Evolutionary conservation across 2,113 vertebrate genomes (phyloP), one percentile per base, ranked within the genome.

Genomic region (Cottus gobio): DNA sequence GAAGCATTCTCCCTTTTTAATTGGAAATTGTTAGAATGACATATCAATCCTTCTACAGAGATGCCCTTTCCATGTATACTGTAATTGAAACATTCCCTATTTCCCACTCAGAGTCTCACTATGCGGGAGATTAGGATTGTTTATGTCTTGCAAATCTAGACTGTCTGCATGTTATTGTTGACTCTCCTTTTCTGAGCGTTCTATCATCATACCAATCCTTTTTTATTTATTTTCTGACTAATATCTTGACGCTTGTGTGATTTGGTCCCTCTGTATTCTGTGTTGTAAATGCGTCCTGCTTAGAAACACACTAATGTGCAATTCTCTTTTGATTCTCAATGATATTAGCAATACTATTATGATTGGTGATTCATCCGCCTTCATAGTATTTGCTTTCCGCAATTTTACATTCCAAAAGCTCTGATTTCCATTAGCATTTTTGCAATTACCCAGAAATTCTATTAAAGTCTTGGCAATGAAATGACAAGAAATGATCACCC

Each of bases 21-120:
- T 95, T 95, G 95, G 93, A 95, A 93, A 93, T 94, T 94, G 93
- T 95, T 90, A 89, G 89, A 92, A 81, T 92, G 94, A 93, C 93
- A 93, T 93, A 93, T 95, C 94, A 93, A 93, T 94, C 89, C 90
- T 20, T 68, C 85, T 73, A 64, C 85, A 85, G 88, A 91, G 92
- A 94, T 95, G 90, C 89, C 90, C 90, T 90, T 93, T 93, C 87
- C 87, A 62, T 95, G 94, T 95, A 93, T 86, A 81, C 85, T 92
- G 88, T 94, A 95, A 95, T 95, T 94, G 93, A 95, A 95, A 94
- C 81, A 77, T 90, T 83, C 71, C 65, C 79, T 66, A 60, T 87
- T 91, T 86, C 52, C 71, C 66, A 71, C 77, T 77, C 80, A 34
- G 54, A 26, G 48, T 76, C 52, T 15, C 37, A 16, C 77, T 70